phyloP scores from a whole-genome alignment of 2,888 invertebrate species.

The Sesia apiformis region DNA sequence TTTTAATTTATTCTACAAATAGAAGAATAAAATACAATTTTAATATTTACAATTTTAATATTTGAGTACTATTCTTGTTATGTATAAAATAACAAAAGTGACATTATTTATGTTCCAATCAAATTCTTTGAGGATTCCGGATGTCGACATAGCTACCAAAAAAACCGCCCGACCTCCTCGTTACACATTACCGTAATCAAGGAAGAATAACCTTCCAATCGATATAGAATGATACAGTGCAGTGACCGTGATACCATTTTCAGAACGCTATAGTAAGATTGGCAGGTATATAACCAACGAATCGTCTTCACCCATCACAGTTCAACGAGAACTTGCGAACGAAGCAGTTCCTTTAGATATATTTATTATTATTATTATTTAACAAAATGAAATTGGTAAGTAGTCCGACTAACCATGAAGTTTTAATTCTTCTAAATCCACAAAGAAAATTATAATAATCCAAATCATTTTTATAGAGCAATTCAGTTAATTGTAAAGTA shows the following conservation, averaged over 20 bases:
- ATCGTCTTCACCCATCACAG: slow-evolving; percentile 46
- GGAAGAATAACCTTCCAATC: slow-evolving; percentile 36
- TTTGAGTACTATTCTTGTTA: too few relatives aligned
- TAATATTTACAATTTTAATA: too few relatives aligned
- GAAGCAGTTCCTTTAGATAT: slow-evolving; percentile 26
- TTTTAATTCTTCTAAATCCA: background rate
- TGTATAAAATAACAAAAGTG: too few relatives aligned
- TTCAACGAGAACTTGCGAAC: slow-evolving; percentile 32
- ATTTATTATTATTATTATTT: slow-evolving; percentile 19
- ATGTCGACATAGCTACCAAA: slow-evolving; percentile 3
- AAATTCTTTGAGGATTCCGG: background rate
- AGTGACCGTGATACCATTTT: slow-evolving; percentile 60
- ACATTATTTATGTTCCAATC: too few relatives aligned
- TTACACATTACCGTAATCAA: slow-evolving; percentile 31
- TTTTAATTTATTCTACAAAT: too few relatives aligned
- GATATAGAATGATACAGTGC: slow-evolving; percentile 16
- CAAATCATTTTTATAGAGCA: too few relatives aligned
- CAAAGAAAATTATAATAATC: too few relatives aligned
- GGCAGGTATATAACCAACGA: slow-evolving; percentile 50
- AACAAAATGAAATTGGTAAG: slow-evolving; percentile 66
- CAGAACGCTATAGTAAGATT: slow-evolving; percentile 37
- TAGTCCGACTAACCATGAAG: slow-evolving; percentile 9
- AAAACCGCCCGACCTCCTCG: slow-evolving; percentile 13
- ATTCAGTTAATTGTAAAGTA: too few relatives aligned
- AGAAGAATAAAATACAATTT: too few relatives aligned